Percentiles rank a stretch among this genome's conserved stretches.
Evolutionary conservation across 2,888 invertebrate genomes (phyloP).

Genomic region (Ormyrus thymus): DNA sequence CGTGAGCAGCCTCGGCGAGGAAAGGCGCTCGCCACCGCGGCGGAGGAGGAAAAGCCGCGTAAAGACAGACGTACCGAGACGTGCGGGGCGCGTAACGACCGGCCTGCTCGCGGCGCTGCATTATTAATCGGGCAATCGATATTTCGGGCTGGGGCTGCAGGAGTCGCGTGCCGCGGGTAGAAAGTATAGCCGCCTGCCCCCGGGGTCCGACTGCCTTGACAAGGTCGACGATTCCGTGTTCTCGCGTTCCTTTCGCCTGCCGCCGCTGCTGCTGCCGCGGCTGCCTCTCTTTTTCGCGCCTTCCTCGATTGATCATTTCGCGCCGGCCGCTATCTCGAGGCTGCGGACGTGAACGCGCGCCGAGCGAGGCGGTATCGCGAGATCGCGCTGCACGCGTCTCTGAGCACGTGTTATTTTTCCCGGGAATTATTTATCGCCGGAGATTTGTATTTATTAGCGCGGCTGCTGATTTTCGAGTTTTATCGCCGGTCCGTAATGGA

Average conservation of each 20-base stretch:
- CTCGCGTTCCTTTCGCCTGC: slow-evolving; percentile 16
- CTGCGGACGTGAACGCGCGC: too few relatives aligned
- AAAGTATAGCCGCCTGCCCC: not conserved
- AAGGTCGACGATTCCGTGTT: slow-evolving; percentile 10
- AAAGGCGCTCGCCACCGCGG: not conserved
- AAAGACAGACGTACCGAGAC: not conserved
- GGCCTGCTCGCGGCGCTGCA: slow-evolving; percentile 59
- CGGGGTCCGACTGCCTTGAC: slow-evolving; percentile 1
- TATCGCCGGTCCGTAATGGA: too few relatives aligned
- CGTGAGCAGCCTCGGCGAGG: not conserved
- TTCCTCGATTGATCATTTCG: slow-evolving; percentile 3
- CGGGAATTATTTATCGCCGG: not conserved
- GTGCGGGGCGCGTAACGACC: slow-evolving; percentile 15
- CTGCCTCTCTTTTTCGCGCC: not conserved
- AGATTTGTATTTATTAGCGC: not conserved
- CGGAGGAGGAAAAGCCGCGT: slow-evolving; percentile 12
- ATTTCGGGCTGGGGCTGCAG: slow-evolving; percentile 61
- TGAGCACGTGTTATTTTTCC: not conserved
- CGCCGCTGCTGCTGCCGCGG: too few relatives aligned
- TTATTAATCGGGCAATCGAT: slow-evolving; percentile 70
- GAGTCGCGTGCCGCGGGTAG: not conserved
- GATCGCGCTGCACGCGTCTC: not conserved
- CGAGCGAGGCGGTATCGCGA: too few relatives aligned
- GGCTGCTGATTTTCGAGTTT: too few relatives aligned
- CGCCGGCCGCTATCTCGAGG: not conserved